Percentiles rank a stretch among this genome's conserved stretches.
phyloP scores from a whole-genome alignment of 2,113 vertebrate genomes.

The Trinectes maculatus region DNA sequence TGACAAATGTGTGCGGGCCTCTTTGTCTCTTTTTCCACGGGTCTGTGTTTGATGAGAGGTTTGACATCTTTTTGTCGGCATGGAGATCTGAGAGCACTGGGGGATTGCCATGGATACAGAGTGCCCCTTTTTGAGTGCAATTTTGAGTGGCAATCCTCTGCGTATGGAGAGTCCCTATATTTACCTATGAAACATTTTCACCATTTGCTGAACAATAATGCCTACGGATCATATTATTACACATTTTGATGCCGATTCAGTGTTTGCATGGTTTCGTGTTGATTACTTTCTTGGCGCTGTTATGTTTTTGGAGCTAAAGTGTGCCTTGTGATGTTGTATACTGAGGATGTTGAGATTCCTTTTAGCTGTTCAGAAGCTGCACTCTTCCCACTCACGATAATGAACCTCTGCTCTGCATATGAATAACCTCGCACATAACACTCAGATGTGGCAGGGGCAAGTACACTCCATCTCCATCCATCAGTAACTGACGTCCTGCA shows the following conservation, averaged over 20 bases:
- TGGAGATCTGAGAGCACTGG: conserved; percentile 46
- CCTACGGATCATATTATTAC: conserved; percentile 14
- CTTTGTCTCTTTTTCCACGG: conserved; percentile 30
- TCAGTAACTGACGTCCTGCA: not conserved
- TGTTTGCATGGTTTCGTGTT: conserved; percentile 40
- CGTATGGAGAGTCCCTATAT: conserved; percentile 36
- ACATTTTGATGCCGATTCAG: conserved; percentile 9
- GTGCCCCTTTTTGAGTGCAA: conserved; percentile 34
- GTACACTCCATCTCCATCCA: conserved; percentile 33
- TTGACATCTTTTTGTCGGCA: conserved; percentile 64
- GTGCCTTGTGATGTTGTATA: conserved; percentile 46
- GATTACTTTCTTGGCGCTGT: conserved; percentile 41
- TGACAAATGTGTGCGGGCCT: conserved; percentile 54
- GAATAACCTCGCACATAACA: conserved; percentile 63
- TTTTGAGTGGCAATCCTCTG: conserved; percentile 36
- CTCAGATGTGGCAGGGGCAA: conserved; percentile 46
- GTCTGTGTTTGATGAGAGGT: conserved; percentile 64
- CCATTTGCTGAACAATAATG: conserved; percentile 12
- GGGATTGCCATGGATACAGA: conserved; percentile 70
- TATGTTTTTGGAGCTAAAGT: conserved; percentile 46
- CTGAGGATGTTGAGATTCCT: conserved; percentile 46
- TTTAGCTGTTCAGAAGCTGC: conserved; percentile 51
- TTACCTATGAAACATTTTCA: conserved; percentile 30
- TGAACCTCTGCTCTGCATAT: conserved; percentile 72
- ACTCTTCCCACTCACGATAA: conserved; percentile 68